Base-by-base conservation (phyloP, 2,797 vertebrate species). In the Halcyon leucocephala region DNA sequence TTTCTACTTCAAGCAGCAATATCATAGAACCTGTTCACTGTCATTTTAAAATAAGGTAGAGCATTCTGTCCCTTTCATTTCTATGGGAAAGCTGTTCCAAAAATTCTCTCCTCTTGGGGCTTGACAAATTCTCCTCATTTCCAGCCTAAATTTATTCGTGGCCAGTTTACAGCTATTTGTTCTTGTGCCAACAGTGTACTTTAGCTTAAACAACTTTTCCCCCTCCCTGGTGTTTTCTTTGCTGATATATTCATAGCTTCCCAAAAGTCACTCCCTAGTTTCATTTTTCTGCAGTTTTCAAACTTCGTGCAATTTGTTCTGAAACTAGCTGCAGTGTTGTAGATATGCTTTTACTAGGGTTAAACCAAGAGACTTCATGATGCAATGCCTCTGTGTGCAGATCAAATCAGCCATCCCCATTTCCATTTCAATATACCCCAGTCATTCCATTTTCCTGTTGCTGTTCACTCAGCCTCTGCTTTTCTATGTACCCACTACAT, bases 81-180 rank as follows among this genome's bases (percentile, higher is more conserved):
- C 90, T 66, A 55, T 54, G 31, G 31, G 62, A 91, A 95, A 93
- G n/a, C 51, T 72, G 54, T 88, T 96, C 86, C 94, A 96, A 92
- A 96, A 81, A 39, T 12, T 84, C 76, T 57, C 37, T 86, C 8
- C 28, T 95, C 73, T 88, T 61, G 67, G 46, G 29, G 62, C 28
- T 65, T 72, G 61, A 86, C 26, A 92, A 90, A 92, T 82, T 94
- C 73, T 85, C 82, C 55, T 67, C n/a, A 89, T 93, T 87, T 86
- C 33, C 48, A 86, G 44, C 57, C 73, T 92, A 24, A 92, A 90
- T 93, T 89, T 97, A 93, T 95, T 93, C 29, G 73, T 54, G 74
- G 17, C 35, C 71, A 86, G 52, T 86, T 89, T 94, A 62, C 65
- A 92, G 82, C 33, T 72, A 86, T 93, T 96, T 95, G 72, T 64